Conservation (phyloP, 2,113 vertebrate species). For the Pseudopipra pipra region DNA sequence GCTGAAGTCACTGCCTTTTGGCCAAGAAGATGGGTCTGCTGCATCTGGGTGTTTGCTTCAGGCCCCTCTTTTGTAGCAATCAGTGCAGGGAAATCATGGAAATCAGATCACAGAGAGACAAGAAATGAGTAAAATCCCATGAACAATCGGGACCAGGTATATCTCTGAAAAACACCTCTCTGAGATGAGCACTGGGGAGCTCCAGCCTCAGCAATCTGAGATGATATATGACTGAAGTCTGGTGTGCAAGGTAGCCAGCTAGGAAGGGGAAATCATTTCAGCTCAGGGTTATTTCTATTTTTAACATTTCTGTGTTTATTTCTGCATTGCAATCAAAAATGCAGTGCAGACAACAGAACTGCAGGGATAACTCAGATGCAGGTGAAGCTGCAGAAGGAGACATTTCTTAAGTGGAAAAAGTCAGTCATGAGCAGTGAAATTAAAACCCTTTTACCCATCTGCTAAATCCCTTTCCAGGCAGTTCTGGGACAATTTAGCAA, state of each 20-base stretch:
- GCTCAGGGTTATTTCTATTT: conserved; percentile 23
- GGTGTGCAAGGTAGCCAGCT: background rate
- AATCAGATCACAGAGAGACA: background rate
- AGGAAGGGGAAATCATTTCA: conserved; percentile 23
- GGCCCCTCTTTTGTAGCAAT: background rate
- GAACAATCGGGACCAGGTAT: background rate
- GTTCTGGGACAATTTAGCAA: background rate
- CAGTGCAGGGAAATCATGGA: background rate
- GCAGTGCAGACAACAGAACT: background rate
- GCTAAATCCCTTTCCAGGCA: background rate
- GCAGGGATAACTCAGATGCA: background rate
- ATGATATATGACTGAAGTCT: background rate
- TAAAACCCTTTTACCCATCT: background rate
- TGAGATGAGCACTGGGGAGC: background rate
- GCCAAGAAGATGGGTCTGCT: background rate
- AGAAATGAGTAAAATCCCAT: background rate
- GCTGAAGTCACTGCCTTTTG: background rate
- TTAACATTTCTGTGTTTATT: background rate
- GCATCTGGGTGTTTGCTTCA: background rate
- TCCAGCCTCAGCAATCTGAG: background rate
- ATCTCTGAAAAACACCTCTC: background rate
- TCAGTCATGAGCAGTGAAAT: background rate
- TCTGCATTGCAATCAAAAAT: conserved; percentile 5
- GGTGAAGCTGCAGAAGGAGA: background rate
- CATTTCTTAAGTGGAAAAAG: background rate